Evolutionary conservation across 2,797 vertebrate species (phyloP).

Genomic region (Tarsius wallacei): DNA sequence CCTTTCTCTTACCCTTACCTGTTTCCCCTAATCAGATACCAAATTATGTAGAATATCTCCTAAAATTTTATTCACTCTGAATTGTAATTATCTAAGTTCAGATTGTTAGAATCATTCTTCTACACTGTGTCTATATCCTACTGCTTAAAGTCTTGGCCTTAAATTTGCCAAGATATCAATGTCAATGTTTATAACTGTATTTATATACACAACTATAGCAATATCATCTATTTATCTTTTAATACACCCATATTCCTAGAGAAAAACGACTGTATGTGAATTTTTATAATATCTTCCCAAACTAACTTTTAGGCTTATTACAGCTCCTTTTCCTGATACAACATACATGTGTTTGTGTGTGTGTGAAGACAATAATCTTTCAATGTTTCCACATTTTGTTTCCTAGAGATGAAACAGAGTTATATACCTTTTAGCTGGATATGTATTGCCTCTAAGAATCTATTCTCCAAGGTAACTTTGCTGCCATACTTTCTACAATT

Average conservation of each 20-base stretch:
- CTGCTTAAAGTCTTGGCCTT: conserved; percentile 1
- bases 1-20: background rate
- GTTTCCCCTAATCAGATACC: background rate
- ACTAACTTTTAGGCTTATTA: background rate
- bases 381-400: background rate
- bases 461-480: background rate
- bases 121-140: background rate
- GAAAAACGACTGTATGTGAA: background rate
- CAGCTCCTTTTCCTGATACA: background rate
- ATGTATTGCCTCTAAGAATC: background rate
- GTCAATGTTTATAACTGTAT: background rate
- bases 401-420: background rate
- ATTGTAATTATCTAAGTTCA: background rate
- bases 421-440: background rate
- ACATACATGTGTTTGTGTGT: background rate
- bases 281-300: background rate
- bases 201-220: background rate
- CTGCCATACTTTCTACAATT: background rate
- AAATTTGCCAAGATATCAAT: background rate
- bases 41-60: background rate
- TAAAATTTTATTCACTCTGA: conserved; percentile 26
- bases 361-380: background rate
- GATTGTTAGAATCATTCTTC: background rate
- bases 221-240: background rate
- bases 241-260: background rate